These are phyloP conservation scores for Nasonia oneida DNA, from an alignment of 2,888 invertebrate genomes.

Conservation along the genomic window DNA sequence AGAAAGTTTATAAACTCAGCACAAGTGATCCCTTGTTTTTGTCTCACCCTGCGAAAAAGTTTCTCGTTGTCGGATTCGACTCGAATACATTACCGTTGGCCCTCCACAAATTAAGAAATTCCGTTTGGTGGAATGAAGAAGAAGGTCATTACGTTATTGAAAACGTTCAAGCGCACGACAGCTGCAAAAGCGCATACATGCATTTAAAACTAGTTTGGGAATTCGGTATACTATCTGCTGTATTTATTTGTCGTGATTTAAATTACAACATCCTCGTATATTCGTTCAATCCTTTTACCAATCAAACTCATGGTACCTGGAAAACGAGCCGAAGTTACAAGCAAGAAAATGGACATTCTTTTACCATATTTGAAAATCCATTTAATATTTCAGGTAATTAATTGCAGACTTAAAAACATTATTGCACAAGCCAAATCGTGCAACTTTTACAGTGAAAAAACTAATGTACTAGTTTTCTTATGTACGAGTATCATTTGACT, in stretches of 20 bases:
- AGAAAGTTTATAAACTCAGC: slow-evolving; percentile 4
- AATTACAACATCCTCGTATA: neutral
- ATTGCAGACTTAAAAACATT: neutral
- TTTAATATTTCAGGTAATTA: slow-evolving; percentile 28
- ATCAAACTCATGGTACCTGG: neutral
- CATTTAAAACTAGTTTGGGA: slow-evolving; percentile 38
- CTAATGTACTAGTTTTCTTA: slow-evolving; percentile 34
- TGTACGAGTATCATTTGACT: neutral
- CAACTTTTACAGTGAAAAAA: slow-evolving; percentile 17
- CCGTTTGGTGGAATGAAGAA: slow-evolving; percentile 32
- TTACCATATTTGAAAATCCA: slow-evolving; percentile 23
- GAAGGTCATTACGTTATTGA: slow-evolving; percentile 16
- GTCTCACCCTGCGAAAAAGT: slow-evolving; percentile 13
- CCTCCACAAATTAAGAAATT: slow-evolving; percentile 29
- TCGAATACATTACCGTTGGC: neutral
- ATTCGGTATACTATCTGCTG: slow-evolving; percentile 25
- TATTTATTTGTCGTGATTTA: slow-evolving; percentile 26
- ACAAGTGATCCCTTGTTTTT: neutral
- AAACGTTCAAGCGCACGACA: neutral
- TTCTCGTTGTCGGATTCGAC: slow-evolving; percentile 10
- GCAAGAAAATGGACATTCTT: slow-evolving; percentile 40
- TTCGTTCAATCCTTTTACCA: slow-evolving; percentile 37
- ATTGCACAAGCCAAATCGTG: neutral
- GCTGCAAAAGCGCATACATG: neutral
- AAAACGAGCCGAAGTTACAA: neutral